phyloP scores from a whole-genome alignment of 2,113 vertebrate genomes.

The Hyaena hyaena region DNA sequence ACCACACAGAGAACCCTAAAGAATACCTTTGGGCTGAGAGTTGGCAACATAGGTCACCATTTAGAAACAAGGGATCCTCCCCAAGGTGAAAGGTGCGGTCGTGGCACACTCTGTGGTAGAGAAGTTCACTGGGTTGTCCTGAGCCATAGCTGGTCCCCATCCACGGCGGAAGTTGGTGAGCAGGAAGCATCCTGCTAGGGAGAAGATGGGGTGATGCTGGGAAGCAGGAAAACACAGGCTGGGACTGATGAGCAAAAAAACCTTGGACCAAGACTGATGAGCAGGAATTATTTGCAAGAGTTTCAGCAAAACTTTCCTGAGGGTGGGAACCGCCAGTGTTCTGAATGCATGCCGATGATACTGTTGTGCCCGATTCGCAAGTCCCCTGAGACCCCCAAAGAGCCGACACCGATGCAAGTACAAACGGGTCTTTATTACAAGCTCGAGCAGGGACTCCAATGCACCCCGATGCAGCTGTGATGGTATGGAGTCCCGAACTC shows the following conservation, averaged over 20 bases:
- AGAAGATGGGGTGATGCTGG: not conserved
- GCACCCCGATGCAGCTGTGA: too few species aligned
- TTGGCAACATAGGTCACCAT: not conserved
- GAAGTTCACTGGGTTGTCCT: not conserved
- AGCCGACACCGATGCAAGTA: too few species aligned
- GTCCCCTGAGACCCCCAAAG: too few species aligned
- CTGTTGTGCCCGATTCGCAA: too few species aligned
- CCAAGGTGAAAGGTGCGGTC: not conserved
- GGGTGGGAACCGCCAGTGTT: too few species aligned
- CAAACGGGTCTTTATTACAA: too few species aligned
- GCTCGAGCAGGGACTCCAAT: too few species aligned
- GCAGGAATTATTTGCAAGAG: not conserved
- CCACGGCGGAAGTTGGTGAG: not conserved
- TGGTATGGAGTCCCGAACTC: too few species aligned
- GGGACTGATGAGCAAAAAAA: not conserved
- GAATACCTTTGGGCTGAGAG: not conserved
- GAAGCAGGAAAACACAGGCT: not conserved
- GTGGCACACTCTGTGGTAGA: not conserved
- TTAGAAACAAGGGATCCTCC: not conserved
- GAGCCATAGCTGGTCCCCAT: not conserved
- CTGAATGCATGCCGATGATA: not conserved
- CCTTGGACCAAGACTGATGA: not conserved
- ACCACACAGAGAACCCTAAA: not conserved
- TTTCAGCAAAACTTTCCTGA: not conserved
- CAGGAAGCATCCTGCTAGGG: not conserved